Base-by-base conservation (phyloP, 1,140 invertebrate species). In the Aphis gossypii region DNA sequence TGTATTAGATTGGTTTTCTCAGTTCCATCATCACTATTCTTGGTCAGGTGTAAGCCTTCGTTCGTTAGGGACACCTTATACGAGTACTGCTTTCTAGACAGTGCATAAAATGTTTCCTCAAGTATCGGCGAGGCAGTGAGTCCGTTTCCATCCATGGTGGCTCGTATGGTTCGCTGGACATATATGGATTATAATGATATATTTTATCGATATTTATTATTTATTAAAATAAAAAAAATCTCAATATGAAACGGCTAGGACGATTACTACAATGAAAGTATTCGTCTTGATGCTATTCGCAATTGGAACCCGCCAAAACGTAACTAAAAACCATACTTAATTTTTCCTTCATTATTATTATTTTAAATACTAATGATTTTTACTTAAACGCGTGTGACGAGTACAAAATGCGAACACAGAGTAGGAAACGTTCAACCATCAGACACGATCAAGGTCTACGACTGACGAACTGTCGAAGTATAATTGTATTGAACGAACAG, bases 41-140 rank as follows among this genome's bases (percentile, higher is more conserved):
- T 83, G 25, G 68, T 82, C 21, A 92, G 23, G 11, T 54, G 44
- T 25, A 92, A 35, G 6, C 91, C 91, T 11, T 82, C n/a, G 0
- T 82, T 23, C 6, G 76, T 92, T 11, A 92, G 41, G 35, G 91
- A 38, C 46, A 92, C 91, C 21, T 46, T 83, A 76, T 92, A 92
- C 23, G 91, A 84, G 38, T 92, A 84, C 46, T 84, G 91, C 48
- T 92, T 92, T 11, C 35, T 51, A 11, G 91, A 92, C 2, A 92
- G 21, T 14, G 91, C 91, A 5, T 92, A 92, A 48, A 92, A 92
- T n/a, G 60, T 92, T 35, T 92, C 91, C 46, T 82, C 68, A 23
- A 92, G 76, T 83, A 92, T 84, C 9, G 91, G 60, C 2, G 1
- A 9, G 18, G 18, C 21, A 8, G 1, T 23, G n/a, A 23, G 18